A percentile compares a stretch with the other conserved stretches of the same genome.
These are phyloP conservation scores for Rhabdophis nuchalis DNA, from an alignment of 2,797 vertebrate genomes.

Conservation along the genomic window DNA sequence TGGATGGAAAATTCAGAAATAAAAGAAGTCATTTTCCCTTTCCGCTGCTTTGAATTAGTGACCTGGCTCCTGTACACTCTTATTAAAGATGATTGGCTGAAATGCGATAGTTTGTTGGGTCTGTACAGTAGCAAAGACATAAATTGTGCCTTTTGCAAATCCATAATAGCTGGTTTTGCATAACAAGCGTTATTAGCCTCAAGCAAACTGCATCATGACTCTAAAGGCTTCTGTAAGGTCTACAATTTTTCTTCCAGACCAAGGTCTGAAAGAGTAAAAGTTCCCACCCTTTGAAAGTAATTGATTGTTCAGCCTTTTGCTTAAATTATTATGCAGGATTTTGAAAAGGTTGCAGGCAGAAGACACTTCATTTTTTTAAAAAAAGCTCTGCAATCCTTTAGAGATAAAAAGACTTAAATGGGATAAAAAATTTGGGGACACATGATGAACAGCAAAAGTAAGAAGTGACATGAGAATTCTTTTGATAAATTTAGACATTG, in stretches of 20 bases:
- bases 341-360: background rate
- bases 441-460: background rate
- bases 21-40: background rate
- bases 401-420: slow-evolving; percentile 1
- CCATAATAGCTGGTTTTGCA: background rate
- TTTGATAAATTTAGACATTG: background rate
- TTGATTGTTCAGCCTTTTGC: background rate
- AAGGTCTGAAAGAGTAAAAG: background rate
- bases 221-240: background rate
- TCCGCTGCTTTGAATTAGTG: slow-evolving; percentile 7
- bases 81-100: slow-evolving; percentile 11
- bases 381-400: slow-evolving; percentile 4
- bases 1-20: background rate
- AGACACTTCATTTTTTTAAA: background rate
- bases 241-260: background rate
- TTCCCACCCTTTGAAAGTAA: background rate
- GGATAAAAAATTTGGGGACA: background rate
- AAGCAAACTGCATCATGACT: background rate
- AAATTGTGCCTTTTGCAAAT: background rate
- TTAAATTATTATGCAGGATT: background rate
- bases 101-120: background rate
- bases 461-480: background rate
- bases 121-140: background rate
- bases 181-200: background rate
- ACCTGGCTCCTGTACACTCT: background rate